Conservation (phyloP, 2,113 vertebrate species). For the Nothocercus nigrocapillus region DNA sequence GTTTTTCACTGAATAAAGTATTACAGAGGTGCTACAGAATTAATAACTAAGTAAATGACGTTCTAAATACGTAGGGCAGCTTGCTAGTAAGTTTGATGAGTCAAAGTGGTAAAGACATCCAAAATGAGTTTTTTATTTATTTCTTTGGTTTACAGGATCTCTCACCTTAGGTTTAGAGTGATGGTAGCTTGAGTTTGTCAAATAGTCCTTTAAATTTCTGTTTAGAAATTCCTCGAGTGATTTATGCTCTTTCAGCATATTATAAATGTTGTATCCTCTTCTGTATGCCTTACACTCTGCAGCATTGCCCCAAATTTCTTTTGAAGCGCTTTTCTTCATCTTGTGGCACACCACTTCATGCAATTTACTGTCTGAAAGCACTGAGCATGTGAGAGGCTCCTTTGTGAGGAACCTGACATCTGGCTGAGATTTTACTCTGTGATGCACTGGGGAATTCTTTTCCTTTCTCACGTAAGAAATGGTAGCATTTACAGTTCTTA, state of each 20-base stretch:
- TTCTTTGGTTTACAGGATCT: background rate
- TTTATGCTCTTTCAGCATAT: background rate
- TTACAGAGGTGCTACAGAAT: background rate
- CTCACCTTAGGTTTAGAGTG: background rate
- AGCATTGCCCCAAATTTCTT: background rate
- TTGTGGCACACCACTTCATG: background rate
- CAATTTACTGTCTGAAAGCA: background rate
- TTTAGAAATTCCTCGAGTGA: background rate
- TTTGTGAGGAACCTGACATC: background rate
- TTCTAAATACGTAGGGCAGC: background rate
- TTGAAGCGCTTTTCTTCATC: background rate
- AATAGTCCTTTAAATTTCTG: background rate
- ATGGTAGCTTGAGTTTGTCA: background rate
- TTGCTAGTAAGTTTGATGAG: background rate
- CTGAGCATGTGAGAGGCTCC: background rate
- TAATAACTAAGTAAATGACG: background rate
- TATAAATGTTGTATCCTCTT: background rate
- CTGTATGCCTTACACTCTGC: background rate
- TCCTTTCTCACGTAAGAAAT: background rate
- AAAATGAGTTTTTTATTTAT: background rate
- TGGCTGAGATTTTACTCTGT: background rate
- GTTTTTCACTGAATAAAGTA: background rate
- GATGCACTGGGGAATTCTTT: background rate
- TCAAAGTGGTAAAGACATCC: background rate
- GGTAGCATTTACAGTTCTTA: background rate